A percentile compares a stretch with the other conserved stretches of the same genome.
Conservation (phyloP, 1,140 invertebrate genomes). For the Lepidurus arcticus region DNA sequence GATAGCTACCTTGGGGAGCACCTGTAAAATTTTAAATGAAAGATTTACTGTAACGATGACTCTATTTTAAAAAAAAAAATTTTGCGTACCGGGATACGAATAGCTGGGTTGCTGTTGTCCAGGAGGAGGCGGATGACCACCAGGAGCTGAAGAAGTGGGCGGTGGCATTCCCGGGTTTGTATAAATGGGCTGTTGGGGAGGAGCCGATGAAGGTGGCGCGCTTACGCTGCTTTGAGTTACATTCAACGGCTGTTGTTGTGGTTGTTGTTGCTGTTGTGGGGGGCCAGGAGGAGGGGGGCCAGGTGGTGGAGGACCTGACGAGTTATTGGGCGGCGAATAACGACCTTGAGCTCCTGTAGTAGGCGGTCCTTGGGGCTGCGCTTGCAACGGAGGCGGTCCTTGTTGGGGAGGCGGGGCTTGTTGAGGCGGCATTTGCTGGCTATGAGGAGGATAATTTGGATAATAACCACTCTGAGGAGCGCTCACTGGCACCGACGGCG, state of each 20-base stretch:
- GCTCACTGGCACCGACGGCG: conserved; percentile 32
- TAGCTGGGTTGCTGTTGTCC: neutral
- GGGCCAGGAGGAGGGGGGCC: conserved; percentile 43
- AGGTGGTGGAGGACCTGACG: conserved; percentile 37
- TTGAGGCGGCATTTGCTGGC: conserved; percentile 31
- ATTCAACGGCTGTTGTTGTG: conserved; percentile 35
- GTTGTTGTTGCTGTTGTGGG: conserved; percentile 37
- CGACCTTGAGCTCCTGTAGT: conserved; percentile 28
- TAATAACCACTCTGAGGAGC: conserved; percentile 5
- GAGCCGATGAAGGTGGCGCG: neutral
- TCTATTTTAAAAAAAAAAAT: no score
- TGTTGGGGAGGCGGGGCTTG: conserved; percentile 35
- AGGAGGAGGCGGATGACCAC: neutral
- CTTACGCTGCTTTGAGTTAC: neutral
- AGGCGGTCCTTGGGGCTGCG: conserved; percentile 35
- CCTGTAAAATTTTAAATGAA: conserved; percentile 10
- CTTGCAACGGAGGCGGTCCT: conserved; percentile 38
- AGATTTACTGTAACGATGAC: neutral
- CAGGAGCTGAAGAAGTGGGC: conserved; percentile 29
- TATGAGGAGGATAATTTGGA: conserved; percentile 31
- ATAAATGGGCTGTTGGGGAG: conserved; percentile 35
- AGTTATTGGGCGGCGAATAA: conserved; percentile 39
- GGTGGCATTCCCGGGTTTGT: conserved; percentile 37
- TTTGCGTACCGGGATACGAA: neutral
- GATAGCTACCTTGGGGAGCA: conserved; percentile 24